Evolutionary conservation across 2,113 vertebrate genomes (phyloP).

Genomic region (Eleginops maclovinus): DNA sequence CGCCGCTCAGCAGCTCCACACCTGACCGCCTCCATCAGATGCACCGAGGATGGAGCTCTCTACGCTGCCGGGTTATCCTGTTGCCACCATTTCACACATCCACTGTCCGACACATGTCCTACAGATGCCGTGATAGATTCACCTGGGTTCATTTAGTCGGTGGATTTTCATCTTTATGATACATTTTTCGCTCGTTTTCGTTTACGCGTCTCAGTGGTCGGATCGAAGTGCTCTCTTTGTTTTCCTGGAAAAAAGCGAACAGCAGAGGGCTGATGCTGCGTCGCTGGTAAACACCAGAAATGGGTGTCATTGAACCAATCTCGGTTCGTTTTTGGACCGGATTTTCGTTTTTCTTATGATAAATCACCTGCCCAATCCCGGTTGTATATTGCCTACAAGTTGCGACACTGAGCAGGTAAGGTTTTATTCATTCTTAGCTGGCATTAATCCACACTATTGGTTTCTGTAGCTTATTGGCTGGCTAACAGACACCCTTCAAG

Average conservation of each 20-base stretch:
- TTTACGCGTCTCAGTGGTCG: constrained; percentile 27
- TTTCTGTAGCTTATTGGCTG: constrained; percentile 20
- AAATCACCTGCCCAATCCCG: constrained; percentile 13
- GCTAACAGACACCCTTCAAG: constrained; percentile 14
- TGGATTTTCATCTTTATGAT: background rate
- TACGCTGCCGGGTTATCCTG: constrained; percentile 52
- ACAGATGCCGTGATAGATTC: background rate
- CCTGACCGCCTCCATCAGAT: constrained; percentile 73
- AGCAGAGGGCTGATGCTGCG: constrained; percentile 58
- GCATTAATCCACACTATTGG: background rate
- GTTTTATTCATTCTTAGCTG: background rate
- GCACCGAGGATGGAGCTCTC: constrained; percentile 61
- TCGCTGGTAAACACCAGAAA: constrained; percentile 68
- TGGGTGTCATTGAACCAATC: constrained; percentile 59
- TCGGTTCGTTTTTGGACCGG: constrained; percentile 44
- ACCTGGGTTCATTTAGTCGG: background rate
- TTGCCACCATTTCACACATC: constrained; percentile 69
- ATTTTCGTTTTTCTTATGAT: constrained; percentile 43
- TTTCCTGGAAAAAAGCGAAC: constrained; percentile 43
- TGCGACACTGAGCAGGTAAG: constrained; percentile 68
- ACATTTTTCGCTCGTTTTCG: background rate
- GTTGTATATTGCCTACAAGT: constrained; percentile 36
- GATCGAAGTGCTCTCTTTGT: constrained; percentile 47
- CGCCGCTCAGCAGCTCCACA: constrained; percentile 57
- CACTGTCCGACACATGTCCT: constrained; percentile 34